A percentile compares a stretch with the other conserved stretches of the same genome.
Evolutionary conservation across 1,140 invertebrate genomes (phyloP).

Genomic region (Penaeus chinensis): DNA sequence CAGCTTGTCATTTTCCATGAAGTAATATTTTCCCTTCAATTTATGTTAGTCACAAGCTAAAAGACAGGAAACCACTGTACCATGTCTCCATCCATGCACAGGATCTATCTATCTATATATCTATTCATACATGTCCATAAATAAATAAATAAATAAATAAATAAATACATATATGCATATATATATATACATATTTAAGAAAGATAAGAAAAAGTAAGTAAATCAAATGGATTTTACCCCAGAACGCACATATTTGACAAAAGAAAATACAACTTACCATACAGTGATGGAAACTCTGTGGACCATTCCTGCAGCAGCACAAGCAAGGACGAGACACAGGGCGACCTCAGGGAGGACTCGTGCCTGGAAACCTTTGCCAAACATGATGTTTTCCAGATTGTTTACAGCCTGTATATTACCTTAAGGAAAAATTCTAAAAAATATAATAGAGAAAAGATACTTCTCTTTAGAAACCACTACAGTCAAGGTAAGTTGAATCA

Average conservation of each 20-base stretch:
- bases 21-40: no score
- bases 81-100: no score
- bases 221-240: not conserved
- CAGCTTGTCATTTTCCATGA: no score
- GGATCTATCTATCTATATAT: no score
- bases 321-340: constrained; percentile 56
- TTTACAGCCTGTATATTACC: constrained; percentile 45
- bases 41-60: no score
- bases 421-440: constrained; percentile 41
- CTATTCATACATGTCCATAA: no score
- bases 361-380: constrained; percentile 62
- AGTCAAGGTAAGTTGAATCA: no score
- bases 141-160: no score
- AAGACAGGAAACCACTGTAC: no score
- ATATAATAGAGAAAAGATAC: no score
- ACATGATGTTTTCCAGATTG: constrained; percentile 61
- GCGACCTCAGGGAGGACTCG: constrained; percentile 58
- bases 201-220: not conserved
- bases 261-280: constrained; percentile 48
- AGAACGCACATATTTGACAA: not conserved
- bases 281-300: constrained; percentile 63
- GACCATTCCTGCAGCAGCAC: constrained; percentile 60
- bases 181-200: not conserved
- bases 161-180: no score
- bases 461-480: no score